Evolutionary conservation across 1,140 invertebrate species (phyloP).

Genomic region (Globodera rostochiensis): DNA sequence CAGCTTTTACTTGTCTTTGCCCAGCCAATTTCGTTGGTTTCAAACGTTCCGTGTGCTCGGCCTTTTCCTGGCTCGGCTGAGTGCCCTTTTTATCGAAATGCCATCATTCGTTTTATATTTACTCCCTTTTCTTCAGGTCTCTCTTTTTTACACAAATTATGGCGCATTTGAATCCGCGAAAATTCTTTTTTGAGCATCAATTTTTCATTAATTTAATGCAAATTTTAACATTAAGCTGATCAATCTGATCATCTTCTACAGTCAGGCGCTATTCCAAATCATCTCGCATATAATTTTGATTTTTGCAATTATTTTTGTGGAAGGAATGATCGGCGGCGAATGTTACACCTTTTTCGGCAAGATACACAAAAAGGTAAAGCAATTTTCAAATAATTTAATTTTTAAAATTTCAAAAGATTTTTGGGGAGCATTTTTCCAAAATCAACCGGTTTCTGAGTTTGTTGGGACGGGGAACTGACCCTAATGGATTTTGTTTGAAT

Average conservation of each 20-base stretch:
- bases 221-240: slow-evolving; percentile 16
- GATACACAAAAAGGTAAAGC: slow-evolving; percentile 75
- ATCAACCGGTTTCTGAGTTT: too few relatives aligned
- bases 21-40: slow-evolving; percentile 78
- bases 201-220: background rate
- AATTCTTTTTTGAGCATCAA: too few relatives aligned
- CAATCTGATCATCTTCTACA: slow-evolving; percentile 52
- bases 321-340: slow-evolving; percentile 72
- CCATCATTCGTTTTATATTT: slow-evolving; percentile 75
- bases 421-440: too few relatives aligned
- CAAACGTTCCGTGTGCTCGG: slow-evolving; percentile 77
- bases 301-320: slow-evolving; percentile 57
- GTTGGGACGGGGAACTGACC: too few relatives aligned
- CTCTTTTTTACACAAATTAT: background rate
- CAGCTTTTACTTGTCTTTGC: slow-evolving; percentile 31
- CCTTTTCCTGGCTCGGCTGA: slow-evolving; percentile 83
- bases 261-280: slow-evolving; percentile 56
- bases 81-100: slow-evolving; percentile 74
- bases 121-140: slow-evolving; percentile 72
- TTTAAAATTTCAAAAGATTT: too few relatives aligned
- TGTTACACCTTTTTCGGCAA: slow-evolving; percentile 83
- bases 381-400: too few relatives aligned
- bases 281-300: slow-evolving; percentile 56
- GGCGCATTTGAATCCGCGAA: too few relatives aligned
- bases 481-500: too few relatives aligned